These are phyloP conservation scores for Ooceraea biroi DNA, from an alignment of 1,140 invertebrate species.

Conservation along the genomic window DNA sequence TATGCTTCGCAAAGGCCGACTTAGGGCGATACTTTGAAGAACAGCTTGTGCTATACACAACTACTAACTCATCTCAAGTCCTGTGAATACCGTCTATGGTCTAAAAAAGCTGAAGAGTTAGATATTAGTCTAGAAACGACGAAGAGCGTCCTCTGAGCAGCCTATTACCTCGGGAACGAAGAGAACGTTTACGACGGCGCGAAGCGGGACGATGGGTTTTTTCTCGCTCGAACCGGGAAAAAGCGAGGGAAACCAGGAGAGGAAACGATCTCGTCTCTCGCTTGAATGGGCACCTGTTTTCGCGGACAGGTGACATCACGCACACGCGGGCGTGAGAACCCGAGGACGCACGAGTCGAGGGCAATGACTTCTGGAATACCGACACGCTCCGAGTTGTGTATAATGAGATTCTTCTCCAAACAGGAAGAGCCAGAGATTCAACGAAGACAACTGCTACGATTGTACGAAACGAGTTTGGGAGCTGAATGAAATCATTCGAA, in stretches of 20 bases:
- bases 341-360: conserved; percentile 68
- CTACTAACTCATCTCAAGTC: not conserved
- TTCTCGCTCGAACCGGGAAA: conserved; percentile 35
- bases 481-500: not conserved
- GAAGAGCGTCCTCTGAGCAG: conserved; percentile 24
- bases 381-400: conserved; percentile 62
- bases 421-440: not conserved
- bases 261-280: conserved; percentile 73
- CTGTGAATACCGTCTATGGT: conserved; percentile 10
- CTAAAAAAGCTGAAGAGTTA: conserved; percentile 4
- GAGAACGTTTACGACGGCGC: conserved; percentile 1
- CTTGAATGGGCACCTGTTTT: conserved; percentile 83
- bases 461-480: not conserved
- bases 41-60: not conserved
- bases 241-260: conserved; percentile 45
- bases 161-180: conserved; percentile 49
- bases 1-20: not conserved
- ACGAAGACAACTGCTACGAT: not conserved
- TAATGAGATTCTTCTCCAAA: conserved; percentile 23
- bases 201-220: not conserved
- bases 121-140: conserved; percentile 5
- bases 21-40: not conserved
- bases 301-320: conserved; percentile 77
- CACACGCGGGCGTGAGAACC: conserved; percentile 70
- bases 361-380: conserved; percentile 79